Evolutionary conservation across 1,140 invertebrate genomes (phyloP).

Genomic region (Sycophila sp.): DNA sequence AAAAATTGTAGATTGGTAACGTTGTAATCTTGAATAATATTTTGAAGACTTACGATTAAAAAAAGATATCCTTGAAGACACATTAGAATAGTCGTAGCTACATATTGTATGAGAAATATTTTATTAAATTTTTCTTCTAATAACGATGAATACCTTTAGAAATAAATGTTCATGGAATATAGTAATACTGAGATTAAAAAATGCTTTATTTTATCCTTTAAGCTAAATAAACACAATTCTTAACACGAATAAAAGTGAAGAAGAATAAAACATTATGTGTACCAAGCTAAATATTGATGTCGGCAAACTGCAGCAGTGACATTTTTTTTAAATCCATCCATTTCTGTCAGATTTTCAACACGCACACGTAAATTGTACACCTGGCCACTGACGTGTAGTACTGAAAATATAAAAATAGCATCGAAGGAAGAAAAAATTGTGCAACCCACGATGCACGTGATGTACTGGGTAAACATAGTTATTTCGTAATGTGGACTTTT

Average conservation of each 20-base stretch:
- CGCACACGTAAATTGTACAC: not conserved
- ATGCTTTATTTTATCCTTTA: not conserved
- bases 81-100: not conserved
- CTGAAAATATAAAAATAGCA: constrained; percentile 10
- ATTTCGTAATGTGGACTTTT: constrained; percentile 61
- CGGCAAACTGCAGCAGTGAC: not conserved
- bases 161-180: not conserved
- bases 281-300: not conserved
- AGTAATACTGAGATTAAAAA: not conserved
- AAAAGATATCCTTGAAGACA: constrained; percentile 28
- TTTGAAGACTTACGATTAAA: constrained; percentile 9
- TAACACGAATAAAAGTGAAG: too few relatives aligned
- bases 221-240: not conserved
- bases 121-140: constrained; percentile 23
- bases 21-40: too few relatives aligned
- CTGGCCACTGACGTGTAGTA: constrained; percentile 22
- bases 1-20: too few relatives aligned
- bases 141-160: constrained; percentile 1
- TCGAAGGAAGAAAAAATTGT: constrained; percentile 5
- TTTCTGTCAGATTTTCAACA: not conserved
- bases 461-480: too few relatives aligned
- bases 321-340: not conserved
- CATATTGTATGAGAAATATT: constrained; percentile 25
- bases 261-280: too few relatives aligned
- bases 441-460: not conserved